Evolutionary conservation across 2,888 invertebrate species (phyloP).

Genomic region (Lypha dubia): DNA sequence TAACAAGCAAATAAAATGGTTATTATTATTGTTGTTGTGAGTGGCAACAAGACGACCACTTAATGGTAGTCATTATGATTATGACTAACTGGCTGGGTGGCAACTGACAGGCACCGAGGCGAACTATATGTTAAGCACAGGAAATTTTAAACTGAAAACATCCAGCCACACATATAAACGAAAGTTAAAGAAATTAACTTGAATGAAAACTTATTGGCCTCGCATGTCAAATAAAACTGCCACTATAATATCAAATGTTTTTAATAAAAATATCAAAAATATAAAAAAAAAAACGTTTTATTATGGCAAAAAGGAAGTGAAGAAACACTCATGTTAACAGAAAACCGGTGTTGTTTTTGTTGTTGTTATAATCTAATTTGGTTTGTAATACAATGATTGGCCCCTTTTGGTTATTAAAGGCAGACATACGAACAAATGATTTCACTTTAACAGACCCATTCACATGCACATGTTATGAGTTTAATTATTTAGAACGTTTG

Average conservation of each 20-base stretch:
- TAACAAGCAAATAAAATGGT: background rate
- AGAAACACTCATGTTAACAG: background rate
- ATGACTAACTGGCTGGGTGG: constrained; percentile 47
- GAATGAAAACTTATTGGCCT: constrained; percentile 50
- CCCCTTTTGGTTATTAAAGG: constrained; percentile 49
- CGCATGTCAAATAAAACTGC: constrained; percentile 64
- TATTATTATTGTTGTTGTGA: constrained; percentile 29
- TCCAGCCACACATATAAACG: background rate
- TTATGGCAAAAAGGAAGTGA: constrained; percentile 23
- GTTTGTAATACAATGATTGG: constrained; percentile 47
- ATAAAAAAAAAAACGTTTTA: constrained; percentile 6
- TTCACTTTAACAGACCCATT: background rate
- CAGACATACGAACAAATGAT: background rate
- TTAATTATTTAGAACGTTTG: constrained; percentile 49
- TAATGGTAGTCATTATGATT: constrained; percentile 54
- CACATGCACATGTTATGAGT: constrained; percentile 2
- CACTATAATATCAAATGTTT: constrained; percentile 58
- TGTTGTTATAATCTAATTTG: constrained; percentile 57
- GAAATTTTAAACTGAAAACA: too few relatives aligned
- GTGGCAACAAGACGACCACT: constrained; percentile 40
- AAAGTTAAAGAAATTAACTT: background rate
- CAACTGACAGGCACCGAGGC: background rate
- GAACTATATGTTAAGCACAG: background rate
- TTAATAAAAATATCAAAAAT: constrained; percentile 44
- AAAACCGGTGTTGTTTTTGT: constrained; percentile 38